These are phyloP conservation scores for Argyrosomus regius DNA, from an alignment of 2,797 vertebrate genomes.

Conservation along the genomic window DNA sequence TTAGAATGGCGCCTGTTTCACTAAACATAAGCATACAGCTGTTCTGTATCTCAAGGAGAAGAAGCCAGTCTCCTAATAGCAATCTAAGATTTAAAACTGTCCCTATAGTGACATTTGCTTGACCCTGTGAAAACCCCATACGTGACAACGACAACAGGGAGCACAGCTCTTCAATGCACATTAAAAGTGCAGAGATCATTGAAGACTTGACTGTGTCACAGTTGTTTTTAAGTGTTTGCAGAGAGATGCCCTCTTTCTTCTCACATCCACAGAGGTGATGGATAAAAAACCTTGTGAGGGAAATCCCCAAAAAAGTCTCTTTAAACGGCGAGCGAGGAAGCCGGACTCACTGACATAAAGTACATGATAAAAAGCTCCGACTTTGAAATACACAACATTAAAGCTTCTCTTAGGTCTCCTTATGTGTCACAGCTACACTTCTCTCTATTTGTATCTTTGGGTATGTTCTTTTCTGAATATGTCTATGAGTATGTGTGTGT, in stretches of 20 bases:
- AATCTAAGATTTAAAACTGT: too few species aligned
- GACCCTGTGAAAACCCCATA: too few species aligned
- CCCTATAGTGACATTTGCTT: too few species aligned
- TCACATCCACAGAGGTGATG: slow-evolving; percentile 3
- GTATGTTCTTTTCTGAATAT: slow-evolving; percentile 25
- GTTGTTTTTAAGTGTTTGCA: not conserved
- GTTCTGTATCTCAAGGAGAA: too few species aligned
- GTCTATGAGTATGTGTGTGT: not conserved
- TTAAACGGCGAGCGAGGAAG: slow-evolving; percentile 11
- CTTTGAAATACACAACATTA: slow-evolving; percentile 27
- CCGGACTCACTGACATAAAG: slow-evolving; percentile 19
- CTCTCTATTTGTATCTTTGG: slow-evolving; percentile 3
- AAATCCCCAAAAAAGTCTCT: not conserved
- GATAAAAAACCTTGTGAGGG: slow-evolving; percentile 10
- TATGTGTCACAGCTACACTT: slow-evolving; percentile 31
- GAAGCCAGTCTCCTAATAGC: too few species aligned
- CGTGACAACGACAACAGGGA: not conserved
- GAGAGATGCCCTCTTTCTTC: not conserved
- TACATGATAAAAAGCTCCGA: not conserved
- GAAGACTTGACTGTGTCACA: slow-evolving; percentile 2
- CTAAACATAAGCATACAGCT: too few species aligned
- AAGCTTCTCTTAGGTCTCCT: slow-evolving; percentile 8
- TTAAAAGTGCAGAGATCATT: not conserved
- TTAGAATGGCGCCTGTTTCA: too few species aligned
- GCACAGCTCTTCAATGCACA: not conserved